These are phyloP conservation scores for Hoplodrina blanda DNA, from an alignment of 2,888 invertebrate genomes.

Conservation along the genomic window DNA sequence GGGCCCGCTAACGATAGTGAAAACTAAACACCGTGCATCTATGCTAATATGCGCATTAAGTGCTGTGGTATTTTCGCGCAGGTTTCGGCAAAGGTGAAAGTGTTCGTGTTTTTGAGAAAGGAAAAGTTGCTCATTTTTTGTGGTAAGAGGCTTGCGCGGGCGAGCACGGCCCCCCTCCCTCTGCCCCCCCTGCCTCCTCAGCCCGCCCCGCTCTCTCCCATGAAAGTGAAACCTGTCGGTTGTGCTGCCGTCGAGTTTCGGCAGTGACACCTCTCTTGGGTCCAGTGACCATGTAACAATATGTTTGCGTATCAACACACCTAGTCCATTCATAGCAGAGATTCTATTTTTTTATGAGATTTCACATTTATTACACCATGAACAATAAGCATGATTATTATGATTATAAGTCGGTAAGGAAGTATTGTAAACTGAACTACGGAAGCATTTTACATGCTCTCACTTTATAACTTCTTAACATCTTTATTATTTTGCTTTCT, in stretches of 20 bases:
- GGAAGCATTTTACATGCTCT: slow-evolving; percentile 19
- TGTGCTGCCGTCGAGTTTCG: slow-evolving; percentile 65
- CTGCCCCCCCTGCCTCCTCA: slow-evolving; percentile 28
- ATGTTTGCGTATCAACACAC: slow-evolving; percentile 13
- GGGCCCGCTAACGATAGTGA: slow-evolving; percentile 65
- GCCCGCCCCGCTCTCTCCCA: slow-evolving; percentile 63
- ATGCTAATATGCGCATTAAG: slow-evolving; percentile 69
- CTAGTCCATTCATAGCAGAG: slow-evolving; percentile 2
- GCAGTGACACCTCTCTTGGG: slow-evolving; percentile 58
- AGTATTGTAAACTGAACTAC: slow-evolving; percentile 16
- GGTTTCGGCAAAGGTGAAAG: slow-evolving; percentile 87
- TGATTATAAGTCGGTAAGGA: neutral
- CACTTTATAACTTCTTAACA: slow-evolving; percentile 2
- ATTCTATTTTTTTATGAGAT: neutral
- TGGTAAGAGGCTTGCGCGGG: slow-evolving; percentile 81
- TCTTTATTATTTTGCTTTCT: slow-evolving; percentile 5
- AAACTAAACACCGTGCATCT: slow-evolving; percentile 67
- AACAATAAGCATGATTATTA: neutral
- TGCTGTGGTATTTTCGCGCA: slow-evolving; percentile 75
- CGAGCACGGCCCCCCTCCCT: slow-evolving; percentile 66
- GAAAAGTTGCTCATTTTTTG: slow-evolving; percentile 89
- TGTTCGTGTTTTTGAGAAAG: slow-evolving; percentile 88
- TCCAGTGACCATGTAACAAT: slow-evolving; percentile 37
- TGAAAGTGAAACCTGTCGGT: slow-evolving; percentile 84
- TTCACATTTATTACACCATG: slow-evolving; percentile 5